Evolutionary conservation across 2,113 vertebrate genomes (phyloP).

Genomic region (Tor tambroides): DNA sequence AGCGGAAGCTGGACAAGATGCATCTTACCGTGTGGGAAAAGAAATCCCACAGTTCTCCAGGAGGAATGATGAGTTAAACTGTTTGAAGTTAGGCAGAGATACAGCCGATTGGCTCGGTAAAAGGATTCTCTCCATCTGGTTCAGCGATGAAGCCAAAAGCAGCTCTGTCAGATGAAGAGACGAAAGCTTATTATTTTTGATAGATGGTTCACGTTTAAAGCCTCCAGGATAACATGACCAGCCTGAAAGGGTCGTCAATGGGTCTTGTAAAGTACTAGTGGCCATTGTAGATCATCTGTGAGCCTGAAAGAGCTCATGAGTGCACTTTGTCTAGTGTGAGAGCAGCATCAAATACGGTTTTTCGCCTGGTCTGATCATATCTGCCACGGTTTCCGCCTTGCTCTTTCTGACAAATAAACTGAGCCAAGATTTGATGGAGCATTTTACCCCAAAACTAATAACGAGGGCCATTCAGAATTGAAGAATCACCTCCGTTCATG

Average conservation of each 20-base stretch:
- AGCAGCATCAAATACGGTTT: not conserved
- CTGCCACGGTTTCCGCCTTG: slow-evolving; percentile 11
- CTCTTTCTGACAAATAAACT: slow-evolving; percentile 42
- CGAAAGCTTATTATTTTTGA: slow-evolving; percentile 45
- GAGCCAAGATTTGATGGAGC: slow-evolving; percentile 41
- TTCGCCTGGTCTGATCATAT: slow-evolving; percentile 21
- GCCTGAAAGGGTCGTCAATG: not conserved
- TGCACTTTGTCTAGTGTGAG: slow-evolving; percentile 8
- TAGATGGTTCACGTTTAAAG: slow-evolving; percentile 36
- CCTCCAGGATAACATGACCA: slow-evolving; percentile 34
- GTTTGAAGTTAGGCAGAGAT: slow-evolving; percentile 28
- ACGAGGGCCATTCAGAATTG: not conserved
- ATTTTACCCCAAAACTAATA: not conserved
- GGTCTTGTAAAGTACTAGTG: slow-evolving; percentile 25
- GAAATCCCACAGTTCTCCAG: slow-evolving; percentile 5
- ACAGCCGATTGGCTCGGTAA: slow-evolving; percentile 19
- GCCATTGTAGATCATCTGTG: slow-evolving; percentile 6
- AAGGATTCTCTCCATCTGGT: slow-evolving; percentile 42
- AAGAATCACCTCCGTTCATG: not conserved
- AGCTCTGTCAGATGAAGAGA: slow-evolving; percentile 33
- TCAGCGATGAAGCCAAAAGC: slow-evolving; percentile 34
- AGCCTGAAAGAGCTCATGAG: slow-evolving; percentile 7
- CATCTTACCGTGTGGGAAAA: slow-evolving; percentile 32
- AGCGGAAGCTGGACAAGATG: slow-evolving; percentile 3
- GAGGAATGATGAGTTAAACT: slow-evolving; percentile 13